Percentiles rank a stretch among this genome's conserved stretches.
Evolutionary conservation across 1,140 invertebrate species (phyloP).

Genomic region (Zaprionus inermis): DNA sequence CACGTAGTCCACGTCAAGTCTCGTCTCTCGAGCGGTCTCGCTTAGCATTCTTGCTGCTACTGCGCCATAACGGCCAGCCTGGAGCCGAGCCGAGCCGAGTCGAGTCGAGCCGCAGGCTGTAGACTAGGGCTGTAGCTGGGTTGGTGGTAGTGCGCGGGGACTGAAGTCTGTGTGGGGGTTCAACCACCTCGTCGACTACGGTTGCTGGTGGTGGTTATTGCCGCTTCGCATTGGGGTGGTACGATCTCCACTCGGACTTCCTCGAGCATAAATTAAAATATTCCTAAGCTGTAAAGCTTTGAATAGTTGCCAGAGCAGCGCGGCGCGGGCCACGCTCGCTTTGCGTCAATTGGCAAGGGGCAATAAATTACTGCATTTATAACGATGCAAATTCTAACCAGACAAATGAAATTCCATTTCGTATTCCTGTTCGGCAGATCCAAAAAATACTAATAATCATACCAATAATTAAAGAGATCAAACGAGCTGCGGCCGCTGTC

Average conservation of each 20-base stretch:
- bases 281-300: conserved; percentile 37
- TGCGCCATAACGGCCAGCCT: conserved; percentile 60
- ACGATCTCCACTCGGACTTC: conserved; percentile 19
- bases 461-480: conserved; percentile 22
- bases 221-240: conserved; percentile 17
- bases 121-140: not conserved
- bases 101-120: conserved; percentile 22
- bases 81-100: not conserved
- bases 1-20: conserved; percentile 42
- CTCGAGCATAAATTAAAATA: conserved; percentile 62
- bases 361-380: conserved; percentile 51
- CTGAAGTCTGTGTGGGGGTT: conserved; percentile 26
- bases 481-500: too few species aligned
- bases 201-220: not conserved
- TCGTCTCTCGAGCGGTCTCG: conserved; percentile 57
- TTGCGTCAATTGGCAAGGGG: conserved; percentile 66
- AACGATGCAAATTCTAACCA: conserved; percentile 65
- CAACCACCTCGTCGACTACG: conserved; percentile 37
- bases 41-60: conserved; percentile 72
- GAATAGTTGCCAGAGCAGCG: not conserved
- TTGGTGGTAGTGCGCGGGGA: not conserved
- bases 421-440: conserved; percentile 61
- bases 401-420: conserved; percentile 57
- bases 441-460: conserved; percentile 3
- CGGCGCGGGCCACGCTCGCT: conserved; percentile 39